Evolutionary conservation across 2,888 invertebrate species (phyloP), one percentile per base, ranked within the genome.

Genomic region (Oscheius sp.): DNA sequence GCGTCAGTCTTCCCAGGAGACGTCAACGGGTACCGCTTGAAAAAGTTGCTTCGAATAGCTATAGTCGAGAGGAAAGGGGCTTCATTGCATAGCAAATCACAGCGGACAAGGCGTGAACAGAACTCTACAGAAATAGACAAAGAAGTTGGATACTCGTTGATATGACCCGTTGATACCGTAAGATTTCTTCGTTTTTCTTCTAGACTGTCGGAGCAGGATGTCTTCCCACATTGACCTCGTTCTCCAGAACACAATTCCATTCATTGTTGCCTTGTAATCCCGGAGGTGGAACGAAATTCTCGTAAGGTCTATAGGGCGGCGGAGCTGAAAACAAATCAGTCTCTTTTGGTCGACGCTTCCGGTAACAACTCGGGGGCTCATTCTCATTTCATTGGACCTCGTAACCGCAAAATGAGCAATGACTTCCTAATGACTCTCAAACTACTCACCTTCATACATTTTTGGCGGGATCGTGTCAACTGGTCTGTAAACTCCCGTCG

Each of bases 391-490:
- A 68, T 53, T 68, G 68, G 55, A 2, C 55, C 11, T 32, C 33
- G 13, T 42, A 7, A 42, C 62, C n/a, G 11, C 11, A 53, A 21
- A 48, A 50, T 21, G 11, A 29, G 65, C 33, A 47, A 65, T 65
- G 33, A 65, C 50, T 65, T 3, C 29, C 13, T 33, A 65, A 9
- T 21, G 10, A 70, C 57, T 21, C 21, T 21, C 21, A 21, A 21
- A 21, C 21, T 21, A 21, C 21, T 70, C 42, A 78, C 78, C 78
- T 75, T 82, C 82, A 70, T 82, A 82, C 70, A 81, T 78, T 55
- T 82, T 82, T 10, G 82, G 80, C 7, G 82, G 82, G 32, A 82
- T 81, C 37, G 78, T 78, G 66, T 82, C 82, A 1, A 82, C 82
- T 2, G 82, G 82, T 47, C 80, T 76, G 51, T 82, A 82, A 70